A percentile compares a stretch with the other conserved stretches of the same genome.
Conservation (phyloP, 2,113 vertebrate genomes). For the Dendrocopos noguchii region DNA sequence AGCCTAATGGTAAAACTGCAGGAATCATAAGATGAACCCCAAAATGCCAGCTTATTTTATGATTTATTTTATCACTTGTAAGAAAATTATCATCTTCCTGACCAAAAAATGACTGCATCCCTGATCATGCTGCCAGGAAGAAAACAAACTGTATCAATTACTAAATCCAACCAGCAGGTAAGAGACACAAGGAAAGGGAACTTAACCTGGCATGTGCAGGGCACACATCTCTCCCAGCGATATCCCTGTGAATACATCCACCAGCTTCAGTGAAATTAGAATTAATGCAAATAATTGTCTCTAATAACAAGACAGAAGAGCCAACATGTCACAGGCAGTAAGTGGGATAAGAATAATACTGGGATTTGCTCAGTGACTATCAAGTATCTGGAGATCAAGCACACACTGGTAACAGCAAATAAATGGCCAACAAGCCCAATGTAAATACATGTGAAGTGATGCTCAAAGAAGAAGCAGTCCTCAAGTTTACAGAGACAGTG, state of each 20-base stretch:
- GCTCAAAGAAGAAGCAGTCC: not conserved
- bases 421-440: not conserved
- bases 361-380: not conserved
- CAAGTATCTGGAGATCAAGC: not conserved
- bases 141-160: not conserved
- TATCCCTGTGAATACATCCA: not conserved
- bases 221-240: not conserved
- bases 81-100: not conserved
- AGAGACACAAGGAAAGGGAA: not conserved
- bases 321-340: not conserved
- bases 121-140: not conserved
- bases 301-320: not conserved
- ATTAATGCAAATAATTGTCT: not conserved
- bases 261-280: not conserved
- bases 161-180: not conserved
- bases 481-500: not conserved
- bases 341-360: not conserved
- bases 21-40: not conserved
- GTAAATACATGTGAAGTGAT: not conserved
- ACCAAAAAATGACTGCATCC: not conserved
- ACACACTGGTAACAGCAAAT: not conserved
- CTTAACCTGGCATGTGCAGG: not conserved
- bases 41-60: not conserved
- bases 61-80: conserved; percentile 14
- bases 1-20: conserved; percentile 2